A percentile compares a stretch with the other conserved stretches of the same genome.
phyloP scores from a whole-genome alignment of 2,888 invertebrate genomes.

The Actias luna region DNA sequence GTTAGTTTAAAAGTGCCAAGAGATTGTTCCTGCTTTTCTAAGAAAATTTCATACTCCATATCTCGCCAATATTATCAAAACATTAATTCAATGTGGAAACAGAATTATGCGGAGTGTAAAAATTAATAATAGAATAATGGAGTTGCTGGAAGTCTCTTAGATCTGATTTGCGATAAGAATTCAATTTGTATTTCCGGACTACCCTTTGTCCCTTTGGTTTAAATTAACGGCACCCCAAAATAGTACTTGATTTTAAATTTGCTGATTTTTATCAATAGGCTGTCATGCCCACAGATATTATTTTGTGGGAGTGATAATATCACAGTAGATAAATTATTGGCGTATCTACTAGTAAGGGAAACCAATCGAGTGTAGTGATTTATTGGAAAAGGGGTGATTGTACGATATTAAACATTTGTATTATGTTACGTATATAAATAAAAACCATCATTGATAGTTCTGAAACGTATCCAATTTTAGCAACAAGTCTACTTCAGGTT shows the following conservation, averaged over 20 bases:
- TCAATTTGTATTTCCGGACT: slow-evolving; percentile 35
- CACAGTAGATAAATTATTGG: slow-evolving; percentile 40
- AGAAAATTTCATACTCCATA: background rate
- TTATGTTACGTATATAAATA: slow-evolving; percentile 1
- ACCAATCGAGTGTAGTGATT: slow-evolving; percentile 43
- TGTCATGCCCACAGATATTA: slow-evolving; percentile 47
- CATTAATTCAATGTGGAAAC: slow-evolving; percentile 21
- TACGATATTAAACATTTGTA: background rate
- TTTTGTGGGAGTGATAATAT: slow-evolving; percentile 48
- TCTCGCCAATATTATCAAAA: slow-evolving; percentile 11
- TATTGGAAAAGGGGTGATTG: slow-evolving; percentile 35
- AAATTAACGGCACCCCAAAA: slow-evolving; percentile 55
- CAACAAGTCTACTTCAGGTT: too few species aligned
- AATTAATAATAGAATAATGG: slow-evolving; percentile 39
- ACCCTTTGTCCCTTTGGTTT: slow-evolving; percentile 57
- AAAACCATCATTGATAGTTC: background rate
- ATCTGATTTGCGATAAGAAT: slow-evolving; percentile 34
- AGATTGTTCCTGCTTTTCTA: background rate
- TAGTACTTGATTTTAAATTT: slow-evolving; percentile 37
- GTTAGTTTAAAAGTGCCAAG: too few species aligned
- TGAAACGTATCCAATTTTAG: too few species aligned
- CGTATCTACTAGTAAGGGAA: slow-evolving; percentile 49
- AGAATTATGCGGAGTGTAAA: slow-evolving; percentile 26
- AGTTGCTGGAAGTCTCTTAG: slow-evolving; percentile 31
- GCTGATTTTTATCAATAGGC: slow-evolving; percentile 38